Base-by-base conservation (phyloP, 1,140 invertebrate species). In the Brachionus manjavacas region DNA sequence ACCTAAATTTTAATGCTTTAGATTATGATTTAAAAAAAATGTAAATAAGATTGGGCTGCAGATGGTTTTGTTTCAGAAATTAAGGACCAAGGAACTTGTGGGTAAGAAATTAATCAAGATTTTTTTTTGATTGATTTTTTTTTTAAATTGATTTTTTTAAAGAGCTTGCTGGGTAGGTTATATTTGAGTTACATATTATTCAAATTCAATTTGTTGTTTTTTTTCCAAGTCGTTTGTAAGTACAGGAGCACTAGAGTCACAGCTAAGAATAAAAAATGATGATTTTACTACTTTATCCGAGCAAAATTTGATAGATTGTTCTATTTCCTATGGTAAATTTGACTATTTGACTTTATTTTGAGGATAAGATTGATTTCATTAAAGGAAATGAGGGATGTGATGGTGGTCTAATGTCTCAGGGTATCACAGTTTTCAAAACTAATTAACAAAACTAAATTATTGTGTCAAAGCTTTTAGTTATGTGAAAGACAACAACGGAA, bases 1-100 rank as follows among this genome's bases (percentile, higher is more conserved):
- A 41, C 35, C 20, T 35, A 35, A 35, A 35, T 35, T 70, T 35
- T 35, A 35, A 7, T 35, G 31, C 6, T 35, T 35, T 35, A 35
- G 6, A 6, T 6, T 35, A 6, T 35, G 4, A 35, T 7, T 35
- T 16, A 12, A 1, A 35, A 12, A 16, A 7, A 20, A 28, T 14
- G 14, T 2, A 11, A 9, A 25, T n/a, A 70, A 83, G 95, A 98
- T 90, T 98, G 96, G 96, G 93, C 95, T 86, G 88, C 97, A 0
- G 93, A 92, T 87, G 89, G 89, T 35, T 96, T 95, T 86, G 96
- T 98, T 0, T 97, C 95, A 1, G 95, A 95, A 1, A 94, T 97
- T 0, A 97, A 96, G 92, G 94, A 97, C 92, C 95, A 97, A 91
- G 83, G 83, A 23, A 49, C 31, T 31, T 89, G 88, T 85, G 88